Base-by-base conservation (phyloP, 1,140 invertebrate genomes). In the Saccostrea cuccullata region DNA sequence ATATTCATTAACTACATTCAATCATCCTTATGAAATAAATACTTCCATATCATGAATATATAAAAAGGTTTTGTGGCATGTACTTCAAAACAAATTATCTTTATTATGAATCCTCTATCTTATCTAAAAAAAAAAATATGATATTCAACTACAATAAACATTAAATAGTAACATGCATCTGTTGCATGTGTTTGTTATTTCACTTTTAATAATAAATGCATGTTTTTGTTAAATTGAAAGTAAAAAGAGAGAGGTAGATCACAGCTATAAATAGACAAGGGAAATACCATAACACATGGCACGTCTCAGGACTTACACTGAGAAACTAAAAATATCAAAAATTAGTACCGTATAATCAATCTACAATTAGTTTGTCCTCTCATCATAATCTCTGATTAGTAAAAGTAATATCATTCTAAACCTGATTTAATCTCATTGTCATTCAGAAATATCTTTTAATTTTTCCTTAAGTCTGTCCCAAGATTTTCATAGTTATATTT, bases 211-310 rank as follows among this genome's bases (percentile, higher is more conserved):
- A 20, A 64, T 64, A 64, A 17, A 64, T 64, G 58, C 58, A 64
- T 60, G n/a, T 20, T 20, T 64, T 64, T 64, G 15, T 20, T n/a
- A 17, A 64, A 17, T 64, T 47, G 47, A 17, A 64, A 64, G 17
- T 20, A 64, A 64, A 20, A 20, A n/a, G 5, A 30, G 4, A 77
- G 70, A 77, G 70, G 70, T 77, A 77, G 70, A 77, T 77, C 26
- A 77, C 23, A 77, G 70, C 70, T 77, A 36, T 30, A 77, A 77
- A 77, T 30, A 77, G 70, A 77, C 30, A 26, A 30, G 60, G 60
- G 70, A 36, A 77, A 36, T 36, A 77, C 70, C 70, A 77, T 26
- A 77, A 23, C 23, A 77, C 60, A 77, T 77, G 70, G 70, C 70
- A 77, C 70, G 26, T 77, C 30, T 15, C 0, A 77, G 30, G 30